These are phyloP conservation scores for Grammatotria lemairii DNA, from an alignment of 2,113 vertebrate species.

Conservation along the genomic window DNA sequence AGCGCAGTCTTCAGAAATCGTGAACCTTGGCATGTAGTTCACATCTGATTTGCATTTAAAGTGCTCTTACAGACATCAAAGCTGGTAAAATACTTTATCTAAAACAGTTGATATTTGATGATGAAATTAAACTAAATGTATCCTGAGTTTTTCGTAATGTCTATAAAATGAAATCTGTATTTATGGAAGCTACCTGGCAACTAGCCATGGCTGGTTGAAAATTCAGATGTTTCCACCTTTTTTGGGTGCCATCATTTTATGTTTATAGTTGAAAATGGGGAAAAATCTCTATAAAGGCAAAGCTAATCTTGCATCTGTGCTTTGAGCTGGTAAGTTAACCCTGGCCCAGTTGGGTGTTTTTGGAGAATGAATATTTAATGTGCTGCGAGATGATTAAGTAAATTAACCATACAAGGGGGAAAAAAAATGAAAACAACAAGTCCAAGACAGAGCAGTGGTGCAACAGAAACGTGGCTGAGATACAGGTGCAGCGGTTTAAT, in stretches of 20 bases:
- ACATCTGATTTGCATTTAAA: neutral
- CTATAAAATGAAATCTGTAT: neutral
- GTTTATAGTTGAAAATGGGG: neutral
- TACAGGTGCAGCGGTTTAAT: neutral
- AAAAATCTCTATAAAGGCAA: neutral
- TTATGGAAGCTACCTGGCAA: neutral
- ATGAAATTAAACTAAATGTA: neutral
- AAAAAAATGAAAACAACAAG: rapidly evolving
- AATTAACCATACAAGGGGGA: rapidly evolving
- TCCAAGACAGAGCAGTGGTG: neutral
- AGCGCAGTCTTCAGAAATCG: neutral
- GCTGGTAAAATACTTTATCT: neutral
- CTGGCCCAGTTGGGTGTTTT: neutral
- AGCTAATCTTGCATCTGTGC: neutral
- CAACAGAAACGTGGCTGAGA: neutral
- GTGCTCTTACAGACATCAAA: neutral
- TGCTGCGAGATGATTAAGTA: neutral
- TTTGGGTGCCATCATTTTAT: neutral
- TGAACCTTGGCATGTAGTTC: neutral
- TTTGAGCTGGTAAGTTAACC: neutral
- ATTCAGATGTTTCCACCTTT: neutral
- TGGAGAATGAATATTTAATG: neutral
- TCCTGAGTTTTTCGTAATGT: rapidly evolving
- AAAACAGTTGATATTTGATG: neutral
- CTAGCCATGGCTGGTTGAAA: rapidly evolving